These are phyloP conservation scores for Oryctes rhinoceros DNA, from an alignment of 1,140 invertebrate genomes.

Conservation along the genomic window DNA sequence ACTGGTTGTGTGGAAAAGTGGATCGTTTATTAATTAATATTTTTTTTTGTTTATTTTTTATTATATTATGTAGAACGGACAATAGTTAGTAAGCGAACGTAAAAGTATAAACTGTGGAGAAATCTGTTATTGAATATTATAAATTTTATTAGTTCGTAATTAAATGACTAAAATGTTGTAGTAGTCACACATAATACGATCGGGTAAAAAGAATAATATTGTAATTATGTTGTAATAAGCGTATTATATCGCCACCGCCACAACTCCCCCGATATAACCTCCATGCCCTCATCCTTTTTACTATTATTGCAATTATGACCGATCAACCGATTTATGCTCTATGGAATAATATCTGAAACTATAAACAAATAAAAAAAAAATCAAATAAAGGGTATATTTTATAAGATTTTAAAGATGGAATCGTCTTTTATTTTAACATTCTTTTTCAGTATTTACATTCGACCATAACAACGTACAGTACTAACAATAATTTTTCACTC, in stretches of 20 bases:
- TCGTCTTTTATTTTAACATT: conserved; percentile 31
- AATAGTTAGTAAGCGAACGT: conserved; percentile 46
- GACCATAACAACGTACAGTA: neutral
- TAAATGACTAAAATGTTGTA: neutral
- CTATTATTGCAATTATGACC: neutral
- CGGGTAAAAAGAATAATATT: conserved; percentile 13
- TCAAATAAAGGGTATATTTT: conserved; percentile 37
- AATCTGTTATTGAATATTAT: conserved; percentile 48
- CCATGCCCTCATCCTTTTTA: neutral
- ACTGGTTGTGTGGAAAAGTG: conserved; percentile 8
- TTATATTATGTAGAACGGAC: conserved; percentile 38
- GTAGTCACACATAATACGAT: conserved; percentile 35
- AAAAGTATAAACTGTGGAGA: conserved; percentile 45
- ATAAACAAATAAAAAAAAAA: conserved; percentile 1
- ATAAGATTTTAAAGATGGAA: neutral
- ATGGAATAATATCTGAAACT: neutral
- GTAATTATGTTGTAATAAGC: conserved; percentile 5
- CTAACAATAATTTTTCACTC: conserved; percentile 8
- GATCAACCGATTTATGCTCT: conserved; percentile 3
- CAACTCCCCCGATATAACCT: neutral
- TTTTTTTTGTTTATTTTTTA: conserved; percentile 25
- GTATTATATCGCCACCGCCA: neutral
- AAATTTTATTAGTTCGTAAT: conserved; percentile 45
- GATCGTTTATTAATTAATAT: conserved; percentile 28
- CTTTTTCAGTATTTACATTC: neutral